Evolutionary conservation across 1,140 invertebrate species (phyloP).

Genomic region (Probaryconus sp.): DNA sequence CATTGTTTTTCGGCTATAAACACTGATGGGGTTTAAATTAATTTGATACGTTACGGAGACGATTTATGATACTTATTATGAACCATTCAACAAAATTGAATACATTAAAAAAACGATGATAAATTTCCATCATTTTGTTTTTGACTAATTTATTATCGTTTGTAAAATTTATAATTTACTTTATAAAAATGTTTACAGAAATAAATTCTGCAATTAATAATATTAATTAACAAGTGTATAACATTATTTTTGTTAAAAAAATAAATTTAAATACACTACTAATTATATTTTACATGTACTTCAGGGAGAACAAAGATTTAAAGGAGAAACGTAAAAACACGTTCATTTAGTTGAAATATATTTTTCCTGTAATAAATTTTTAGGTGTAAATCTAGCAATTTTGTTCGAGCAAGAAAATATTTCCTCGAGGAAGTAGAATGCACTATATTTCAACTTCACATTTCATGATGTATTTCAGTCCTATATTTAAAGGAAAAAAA

Average conservation of each 20-base stretch:
- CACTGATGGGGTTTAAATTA: conserved; percentile 26
- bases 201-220: too few species aligned
- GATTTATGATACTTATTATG: conserved; percentile 33
- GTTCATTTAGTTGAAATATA: conserved; percentile 12
- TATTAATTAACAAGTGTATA: too few species aligned
- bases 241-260: too few species aligned
- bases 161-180: too few species aligned
- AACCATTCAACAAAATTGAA: too few species aligned
- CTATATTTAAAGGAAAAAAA: conserved; percentile 22
- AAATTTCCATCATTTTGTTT: too few species aligned
- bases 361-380: conserved; percentile 39
- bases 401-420: conserved; percentile 41
- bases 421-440: conserved; percentile 23
- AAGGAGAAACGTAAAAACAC: conserved; percentile 1
- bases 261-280: too few species aligned
- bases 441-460: conserved; percentile 33
- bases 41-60: conserved; percentile 15
- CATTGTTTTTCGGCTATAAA: conserved; percentile 8
- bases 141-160: too few species aligned
- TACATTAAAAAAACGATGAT: too few species aligned
- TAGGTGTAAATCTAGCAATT: conserved; percentile 35
- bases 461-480: conserved; percentile 33
- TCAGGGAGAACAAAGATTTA: too few species aligned
- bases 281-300: too few species aligned
- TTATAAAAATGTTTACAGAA: too few species aligned